Conservation (phyloP, 1,140 invertebrate species). For the Streblospio benedicti region DNA sequence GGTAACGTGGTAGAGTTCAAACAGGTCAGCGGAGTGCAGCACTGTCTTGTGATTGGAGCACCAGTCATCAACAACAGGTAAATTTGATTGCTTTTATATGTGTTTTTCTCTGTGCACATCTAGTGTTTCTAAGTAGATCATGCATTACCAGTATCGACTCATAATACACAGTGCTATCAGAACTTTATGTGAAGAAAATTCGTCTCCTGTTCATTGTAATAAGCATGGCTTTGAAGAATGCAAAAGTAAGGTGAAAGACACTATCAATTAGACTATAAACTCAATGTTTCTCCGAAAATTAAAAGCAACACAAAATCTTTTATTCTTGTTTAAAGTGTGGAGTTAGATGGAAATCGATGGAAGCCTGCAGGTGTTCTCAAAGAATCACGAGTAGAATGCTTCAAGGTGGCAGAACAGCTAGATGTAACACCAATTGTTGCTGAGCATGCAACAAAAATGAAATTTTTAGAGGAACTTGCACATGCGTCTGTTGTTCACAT, state of each 20-base stretch:
- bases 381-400: constrained; percentile 27
- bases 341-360: constrained; percentile 32
- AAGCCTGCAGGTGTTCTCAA: constrained; percentile 23
- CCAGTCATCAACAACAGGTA: constrained; percentile 29
- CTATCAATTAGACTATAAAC: too few relatives aligned
- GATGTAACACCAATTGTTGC: constrained; percentile 27
- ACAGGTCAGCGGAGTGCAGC: constrained; percentile 33
- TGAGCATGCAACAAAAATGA: constrained; percentile 30
- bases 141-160: too few relatives aligned
- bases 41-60: constrained; percentile 32
- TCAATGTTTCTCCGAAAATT: too few relatives aligned
- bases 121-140: too few relatives aligned
- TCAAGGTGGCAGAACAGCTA: constrained; percentile 25
- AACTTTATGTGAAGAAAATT: too few relatives aligned
- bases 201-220: too few relatives aligned
- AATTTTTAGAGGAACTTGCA: constrained; percentile 28
- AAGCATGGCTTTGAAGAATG: too few relatives aligned
- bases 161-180: too few relatives aligned
- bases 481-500: constrained; percentile 36
- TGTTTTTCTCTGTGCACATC: too few relatives aligned
- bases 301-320: too few relatives aligned
- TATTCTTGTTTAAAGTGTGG: too few relatives aligned
- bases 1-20: constrained; percentile 27
- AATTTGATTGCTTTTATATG: constrained; percentile 4
- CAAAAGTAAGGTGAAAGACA: too few relatives aligned